Evolutionary conservation across 30 jellyfish, hydroid and myxozoan genomes (phyloP), one percentile per base, ranked within the genome.

Genomic region (Aurelia coerulea): DNA sequence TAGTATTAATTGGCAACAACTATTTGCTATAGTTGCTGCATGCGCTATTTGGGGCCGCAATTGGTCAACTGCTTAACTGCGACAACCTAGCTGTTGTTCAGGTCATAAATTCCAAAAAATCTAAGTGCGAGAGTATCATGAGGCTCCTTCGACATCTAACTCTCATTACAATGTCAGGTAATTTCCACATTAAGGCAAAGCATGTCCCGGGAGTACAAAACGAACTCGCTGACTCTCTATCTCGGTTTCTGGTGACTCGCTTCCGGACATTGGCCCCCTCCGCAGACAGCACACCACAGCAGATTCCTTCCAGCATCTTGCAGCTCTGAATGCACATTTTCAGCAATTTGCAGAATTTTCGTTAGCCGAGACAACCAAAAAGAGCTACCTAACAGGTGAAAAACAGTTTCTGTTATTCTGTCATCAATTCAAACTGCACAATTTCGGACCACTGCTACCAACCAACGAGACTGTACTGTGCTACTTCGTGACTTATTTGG

Each of bases 161-260:
- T 3, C 51, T 67, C 23, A 18, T 67, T 3, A 17, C 78, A 15
- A 67, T 67, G 78, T 17, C 23, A 10, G 8, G 41, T 67, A 67
- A 67, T 67, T 67, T 67, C 41, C 41, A 67, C 15, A 19, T 67
- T 46, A 67, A 32, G 41, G 78, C 50, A 37, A 37, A 15, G 51
- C 78, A 67, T 19, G 54, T 67, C 78, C 78, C 78, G n/a, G 78
- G 42, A 0, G 51, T 67, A 15, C 19, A 37, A 10, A 67, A 67
- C n/a, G 78, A 67, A 67, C 39, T 67, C 8, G 78, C 78, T 67
- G 51, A 67, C 41, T 18, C 41, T 18, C 78, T 67, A 2, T n/a
- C 78, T 67, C 78, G 78, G 53, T 67, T 67, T 32, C 54, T 3
- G 78, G 78, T n/a, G n/a, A 33, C 42, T 4, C 34, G 78, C 53